phyloP scores from a whole-genome alignment of 2,113 vertebrate species.

The Pavo muticus region DNA sequence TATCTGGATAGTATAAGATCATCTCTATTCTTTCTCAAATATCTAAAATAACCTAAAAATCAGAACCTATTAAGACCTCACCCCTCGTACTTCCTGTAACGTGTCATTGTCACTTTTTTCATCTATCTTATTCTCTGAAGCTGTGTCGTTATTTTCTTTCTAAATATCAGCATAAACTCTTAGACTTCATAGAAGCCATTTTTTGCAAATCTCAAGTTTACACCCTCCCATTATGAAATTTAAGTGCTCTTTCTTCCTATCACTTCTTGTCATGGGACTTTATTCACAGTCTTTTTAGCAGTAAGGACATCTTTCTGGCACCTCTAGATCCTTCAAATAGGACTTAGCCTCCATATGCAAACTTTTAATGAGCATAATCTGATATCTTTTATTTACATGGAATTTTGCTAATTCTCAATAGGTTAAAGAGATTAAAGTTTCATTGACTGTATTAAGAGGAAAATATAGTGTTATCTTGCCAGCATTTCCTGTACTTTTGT shows the following conservation, averaged over 20 bases:
- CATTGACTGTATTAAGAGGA: neutral
- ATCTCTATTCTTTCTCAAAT: neutral
- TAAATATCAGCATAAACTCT: neutral
- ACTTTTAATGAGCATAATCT: neutral
- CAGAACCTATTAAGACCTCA: neutral
- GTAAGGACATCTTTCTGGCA: neutral
- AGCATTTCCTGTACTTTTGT: fast-evolving
- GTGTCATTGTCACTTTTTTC: neutral
- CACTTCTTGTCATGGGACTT: neutral
- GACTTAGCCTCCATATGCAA: neutral
- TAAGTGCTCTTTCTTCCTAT: neutral
- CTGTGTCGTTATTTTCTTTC: neutral
- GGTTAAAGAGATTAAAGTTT: neutral
- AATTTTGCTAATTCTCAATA: neutral
- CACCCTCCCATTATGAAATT: fast-evolving
- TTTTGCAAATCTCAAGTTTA: neutral
- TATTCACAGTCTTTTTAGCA: neutral
- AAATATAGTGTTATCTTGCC: neutral
- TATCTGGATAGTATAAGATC: neutral
- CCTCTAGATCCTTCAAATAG: neutral
- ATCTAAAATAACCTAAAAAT: neutral
- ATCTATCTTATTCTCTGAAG: neutral
- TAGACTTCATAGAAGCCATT: neutral
- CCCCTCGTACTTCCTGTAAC: neutral
- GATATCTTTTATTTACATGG: neutral